Evolutionary conservation across 2,888 invertebrate species (phyloP).

Genomic region (Epirrita christyi): DNA sequence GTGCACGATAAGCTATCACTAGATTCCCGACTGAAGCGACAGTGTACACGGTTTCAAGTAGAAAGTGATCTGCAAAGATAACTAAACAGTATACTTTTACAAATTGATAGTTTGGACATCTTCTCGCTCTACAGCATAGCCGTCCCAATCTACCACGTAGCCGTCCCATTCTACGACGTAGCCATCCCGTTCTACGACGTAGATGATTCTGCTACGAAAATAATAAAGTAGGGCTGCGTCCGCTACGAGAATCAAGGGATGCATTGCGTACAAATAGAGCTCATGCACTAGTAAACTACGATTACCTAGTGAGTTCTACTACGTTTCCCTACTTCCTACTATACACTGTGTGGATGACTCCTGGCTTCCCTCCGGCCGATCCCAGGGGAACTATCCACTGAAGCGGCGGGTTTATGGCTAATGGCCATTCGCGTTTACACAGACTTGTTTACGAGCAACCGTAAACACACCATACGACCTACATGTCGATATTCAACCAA

Average conservation of each 20-base stretch:
- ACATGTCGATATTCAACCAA: not conserved
- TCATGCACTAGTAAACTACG: not conserved
- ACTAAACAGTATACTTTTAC: too few species aligned
- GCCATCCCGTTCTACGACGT: too few species aligned
- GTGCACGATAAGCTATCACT: not conserved
- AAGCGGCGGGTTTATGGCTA: conserved; percentile 16
- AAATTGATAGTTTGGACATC: too few species aligned
- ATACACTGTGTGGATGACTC: not conserved
- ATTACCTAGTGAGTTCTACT: not conserved
- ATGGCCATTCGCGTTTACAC: conserved; percentile 7
- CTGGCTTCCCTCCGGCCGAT: not conserved
- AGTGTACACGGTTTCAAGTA: not conserved
- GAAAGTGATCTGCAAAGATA: too few species aligned
- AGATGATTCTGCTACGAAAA: too few species aligned
- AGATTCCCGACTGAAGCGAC: not conserved
- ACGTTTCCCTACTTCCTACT: not conserved
- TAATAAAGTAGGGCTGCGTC: too few species aligned
- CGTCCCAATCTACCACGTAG: too few species aligned
- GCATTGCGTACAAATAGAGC: not conserved
- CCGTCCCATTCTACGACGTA: too few species aligned
- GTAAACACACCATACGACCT: not conserved
- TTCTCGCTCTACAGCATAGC: too few species aligned
- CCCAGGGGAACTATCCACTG: not conserved
- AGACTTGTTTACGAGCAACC: conserved; percentile 5
- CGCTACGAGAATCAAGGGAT: too few species aligned